Evolutionary conservation across 2,797 vertebrate genomes (phyloP).

Genomic region (Epinephelus coioides): DNA sequence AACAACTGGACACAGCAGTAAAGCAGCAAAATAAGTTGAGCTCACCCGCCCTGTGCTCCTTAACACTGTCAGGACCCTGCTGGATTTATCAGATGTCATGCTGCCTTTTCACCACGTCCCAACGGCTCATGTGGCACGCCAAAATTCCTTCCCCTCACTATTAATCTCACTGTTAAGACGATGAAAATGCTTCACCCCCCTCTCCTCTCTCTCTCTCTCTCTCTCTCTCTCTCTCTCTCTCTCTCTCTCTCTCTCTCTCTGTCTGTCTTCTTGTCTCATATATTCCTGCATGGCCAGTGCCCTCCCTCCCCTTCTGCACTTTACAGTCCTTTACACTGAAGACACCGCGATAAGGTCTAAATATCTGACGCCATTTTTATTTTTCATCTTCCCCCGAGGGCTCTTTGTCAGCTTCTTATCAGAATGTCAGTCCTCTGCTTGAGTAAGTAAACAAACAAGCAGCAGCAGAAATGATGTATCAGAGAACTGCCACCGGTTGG

Average conservation of each 20-base stretch:
- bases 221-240: constrained; percentile 1
- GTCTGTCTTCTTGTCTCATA: constrained; percentile 34
- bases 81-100: constrained; percentile 69
- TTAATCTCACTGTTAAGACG: constrained; percentile 65
- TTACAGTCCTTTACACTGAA: constrained; percentile 55
- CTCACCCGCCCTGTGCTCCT: constrained; percentile 38
- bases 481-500: constrained; percentile 72
- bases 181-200: constrained; percentile 46
- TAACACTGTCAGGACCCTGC: constrained; percentile 47
- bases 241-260: constrained; percentile 3
- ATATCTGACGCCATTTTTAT: constrained; percentile 77
- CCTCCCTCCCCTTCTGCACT: constrained; percentile 44
- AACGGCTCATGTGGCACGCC: constrained; percentile 44
- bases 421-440: constrained; percentile 79
- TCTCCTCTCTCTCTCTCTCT: constrained; percentile 10
- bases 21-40: constrained; percentile 54
- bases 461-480: constrained; percentile 79
- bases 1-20: constrained; percentile 47
- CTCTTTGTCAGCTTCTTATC: constrained; percentile 81
- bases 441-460: constrained; percentile 83
- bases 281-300: constrained; percentile 46
- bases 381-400: constrained; percentile 66
- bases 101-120: constrained; percentile 56
- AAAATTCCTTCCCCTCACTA: constrained; percentile 38
- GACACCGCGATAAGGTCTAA: constrained; percentile 70